phyloP scores from a whole-genome alignment of 2,797 vertebrate genomes.

The Cetoscarus ocellatus region DNA sequence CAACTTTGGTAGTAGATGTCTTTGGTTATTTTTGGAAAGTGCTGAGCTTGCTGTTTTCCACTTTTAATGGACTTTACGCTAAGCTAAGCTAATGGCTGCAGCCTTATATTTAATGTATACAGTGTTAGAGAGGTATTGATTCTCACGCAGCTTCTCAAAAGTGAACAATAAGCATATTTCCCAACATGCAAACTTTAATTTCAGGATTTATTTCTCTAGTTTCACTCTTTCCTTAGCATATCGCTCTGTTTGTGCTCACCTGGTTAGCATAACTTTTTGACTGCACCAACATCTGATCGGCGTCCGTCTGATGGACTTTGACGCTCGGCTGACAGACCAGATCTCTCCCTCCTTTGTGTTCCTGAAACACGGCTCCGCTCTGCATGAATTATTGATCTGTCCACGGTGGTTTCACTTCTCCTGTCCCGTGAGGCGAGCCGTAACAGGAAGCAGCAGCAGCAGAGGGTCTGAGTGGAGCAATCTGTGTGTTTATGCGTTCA shows the following conservation, averaged over 20 bases:
- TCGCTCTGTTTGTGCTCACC: not conserved
- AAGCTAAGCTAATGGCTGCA: not conserved
- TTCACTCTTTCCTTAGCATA: not conserved
- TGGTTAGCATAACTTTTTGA: slow-evolving; percentile 13
- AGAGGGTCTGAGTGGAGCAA: slow-evolving; percentile 17
- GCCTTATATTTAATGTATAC: not conserved
- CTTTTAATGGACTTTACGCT: not conserved
- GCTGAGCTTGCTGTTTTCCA: not conserved
- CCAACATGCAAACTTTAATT: not conserved
- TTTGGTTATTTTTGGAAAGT: not conserved
- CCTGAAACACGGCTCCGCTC: slow-evolving; percentile 28
- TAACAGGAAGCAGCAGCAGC: slow-evolving; percentile 3
- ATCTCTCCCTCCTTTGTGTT: slow-evolving; percentile 19
- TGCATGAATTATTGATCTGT: slow-evolving; percentile 33
- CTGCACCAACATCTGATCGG: slow-evolving; percentile 20
- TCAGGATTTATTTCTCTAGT: too few relatives aligned
- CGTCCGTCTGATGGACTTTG: not conserved
- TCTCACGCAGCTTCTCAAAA: not conserved
- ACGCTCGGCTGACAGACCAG: slow-evolving; percentile 8
- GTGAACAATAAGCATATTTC: not conserved
- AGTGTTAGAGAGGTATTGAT: not conserved
- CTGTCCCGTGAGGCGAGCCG: not conserved
- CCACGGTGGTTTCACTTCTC: slow-evolving; percentile 42
- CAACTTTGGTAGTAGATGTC: not conserved
- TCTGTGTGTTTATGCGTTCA: slow-evolving; percentile 8